Evolutionary conservation across 2,113 vertebrate genomes (phyloP), one percentile per base, ranked within the genome.

Genomic region (Psilopogon haemacephalus): DNA sequence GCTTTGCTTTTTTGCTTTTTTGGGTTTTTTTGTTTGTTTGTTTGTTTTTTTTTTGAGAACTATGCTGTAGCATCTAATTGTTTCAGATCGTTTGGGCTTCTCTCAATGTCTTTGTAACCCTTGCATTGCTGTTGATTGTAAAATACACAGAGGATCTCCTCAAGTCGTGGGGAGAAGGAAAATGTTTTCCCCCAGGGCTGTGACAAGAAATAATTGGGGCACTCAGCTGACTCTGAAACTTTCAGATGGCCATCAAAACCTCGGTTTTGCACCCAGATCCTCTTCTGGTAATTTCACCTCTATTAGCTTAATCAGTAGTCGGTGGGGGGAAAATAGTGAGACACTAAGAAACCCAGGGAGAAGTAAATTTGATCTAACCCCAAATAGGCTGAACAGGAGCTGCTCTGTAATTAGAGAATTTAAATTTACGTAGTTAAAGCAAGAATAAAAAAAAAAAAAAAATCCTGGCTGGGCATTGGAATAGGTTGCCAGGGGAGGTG

Each of bases 141-240:
- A 89, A 73, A 78, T 27, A 64, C 1, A 37, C 48, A 76, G 38
- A 56, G 56, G 40, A 77, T 50, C 84, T 78, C 62, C 89, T 27
- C 56, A 37, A 84, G 65, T 35, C 1, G 0, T 23, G 4, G 38
- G 64, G 30, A 35, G 67, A 52, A 48, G 84, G 40, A 89, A 82
- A 63, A 21, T 13, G 1, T 64, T 81, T 81, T 81, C 56, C 56
- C 56, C 62, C 0, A 0, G 7, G 8, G 33, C 0, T 0, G 23
- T 32, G 80, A 52, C 68, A 68, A 58, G 72, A 70, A 74, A 28
- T 46, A 40, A 55, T 38, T 44, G 67, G 68, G 74, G 62, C 27
- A 48, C 68, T 58, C 0, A 2, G 54, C 27, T 0, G 1, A 28
- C 27, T 15, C 69, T 7, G 38, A 35, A 92, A 78, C 28, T 72